Base-by-base conservation (phyloP, 2,888 invertebrate genomes). In the Eilema caniola region DNA sequence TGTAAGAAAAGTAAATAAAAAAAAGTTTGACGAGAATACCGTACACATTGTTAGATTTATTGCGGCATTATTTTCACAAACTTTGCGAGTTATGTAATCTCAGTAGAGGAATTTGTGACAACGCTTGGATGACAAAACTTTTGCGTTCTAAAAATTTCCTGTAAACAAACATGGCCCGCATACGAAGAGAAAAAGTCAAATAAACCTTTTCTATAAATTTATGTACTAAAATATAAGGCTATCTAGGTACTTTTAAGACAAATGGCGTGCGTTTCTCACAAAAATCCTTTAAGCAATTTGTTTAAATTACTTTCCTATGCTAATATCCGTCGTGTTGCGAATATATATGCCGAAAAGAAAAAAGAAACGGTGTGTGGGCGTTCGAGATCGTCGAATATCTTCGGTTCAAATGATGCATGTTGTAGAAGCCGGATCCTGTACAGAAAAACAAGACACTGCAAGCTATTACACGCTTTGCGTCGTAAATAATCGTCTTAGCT, bases 281-380 rank as follows among this genome's bases (percentile, higher is more conserved):
- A 92, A 93, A 92, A 92, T 91, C 91, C 89, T 90, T 92, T 88
- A 88, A 88, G 92, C 92, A 92, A 93, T 94, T 93, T 93, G 89
- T 92, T 91, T 89, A 92, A 93, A 93, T 94, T 91, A 93, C 93
- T 93, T 93, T 93, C 86, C 88, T 93, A 93, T 94, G 93, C 90
- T 92, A 93, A 93, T 92, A 86, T 85, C 83, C 84, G 83, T 87
- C 89, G 90, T 89, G 89, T 91, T 88, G 90, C 90, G 90, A 93
- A 93, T 92, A 89, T 87, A 89, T 91, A 66, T 66, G 33, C 89
- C 86, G 82, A 84, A 81, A 81, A 84, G 83, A 85, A 88, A 88
- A 88, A 87, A 87, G 86, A 85, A 84, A 86, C 79, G 80, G 75
- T 84, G 86, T 85, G 84, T 86, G 86, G 84, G 85, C 87, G 79